Percentiles rank a stretch among this genome's conserved stretches.
These are phyloP conservation scores for Epsilonema sp. DNA, from an alignment of 2,888 invertebrate species.

Conservation along the genomic window DNA sequence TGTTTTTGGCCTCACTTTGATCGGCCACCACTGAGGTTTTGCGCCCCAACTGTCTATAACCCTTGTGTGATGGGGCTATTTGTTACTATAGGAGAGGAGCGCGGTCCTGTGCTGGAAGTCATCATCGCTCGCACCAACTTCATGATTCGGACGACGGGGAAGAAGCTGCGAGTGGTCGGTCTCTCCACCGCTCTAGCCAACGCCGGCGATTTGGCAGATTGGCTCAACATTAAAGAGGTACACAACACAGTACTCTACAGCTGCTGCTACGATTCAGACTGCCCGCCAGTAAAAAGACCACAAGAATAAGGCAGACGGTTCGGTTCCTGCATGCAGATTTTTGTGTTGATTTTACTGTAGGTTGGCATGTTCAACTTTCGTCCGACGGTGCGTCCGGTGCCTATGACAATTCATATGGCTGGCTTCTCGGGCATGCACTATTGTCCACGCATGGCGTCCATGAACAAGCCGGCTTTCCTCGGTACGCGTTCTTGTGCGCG, in stretches of 20 bases:
- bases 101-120: constrained; percentile 58
- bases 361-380: constrained; percentile 91
- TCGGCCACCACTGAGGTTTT: no score
- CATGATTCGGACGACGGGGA: constrained; percentile 67
- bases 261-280: not conserved
- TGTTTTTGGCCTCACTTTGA: no score
- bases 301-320: not conserved
- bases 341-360: constrained; percentile 23
- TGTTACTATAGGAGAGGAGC: constrained; percentile 39
- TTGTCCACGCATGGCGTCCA: constrained; percentile 95
- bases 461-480: constrained; percentile 95
- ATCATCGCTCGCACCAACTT: constrained; percentile 93
- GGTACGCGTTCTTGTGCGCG: constrained; percentile 30
- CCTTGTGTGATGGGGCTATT: no score
- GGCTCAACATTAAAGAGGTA: constrained; percentile 54
- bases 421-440: constrained; percentile 96
- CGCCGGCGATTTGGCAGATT: constrained; percentile 82
- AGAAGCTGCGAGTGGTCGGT: constrained; percentile 62
- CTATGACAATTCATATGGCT: constrained; percentile 72
- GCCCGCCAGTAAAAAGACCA: not conserved
- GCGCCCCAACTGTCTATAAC: no score
- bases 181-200: constrained; percentile 93
- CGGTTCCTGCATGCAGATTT: not conserved
- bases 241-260: constrained; percentile 1
- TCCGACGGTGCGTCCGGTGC: constrained; percentile 90